Evolutionary conservation across 2,113 vertebrate species (phyloP), one percentile per base, ranked within the genome.

Genomic region (Mormyrus lacerda): DNA sequence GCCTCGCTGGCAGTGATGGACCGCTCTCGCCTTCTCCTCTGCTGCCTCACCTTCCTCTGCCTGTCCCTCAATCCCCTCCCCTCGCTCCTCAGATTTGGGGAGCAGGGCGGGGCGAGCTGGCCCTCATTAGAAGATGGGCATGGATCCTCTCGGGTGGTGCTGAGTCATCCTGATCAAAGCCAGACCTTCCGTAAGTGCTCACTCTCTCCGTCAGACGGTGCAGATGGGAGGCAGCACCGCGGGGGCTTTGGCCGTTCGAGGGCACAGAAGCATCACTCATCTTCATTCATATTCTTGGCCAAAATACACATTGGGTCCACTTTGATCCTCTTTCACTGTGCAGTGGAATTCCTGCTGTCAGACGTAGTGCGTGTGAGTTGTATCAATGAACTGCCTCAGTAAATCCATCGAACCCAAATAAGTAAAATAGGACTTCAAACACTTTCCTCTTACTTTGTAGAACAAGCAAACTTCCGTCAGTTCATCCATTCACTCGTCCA

Each of bases 41-140:
- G 98, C 31, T 95, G 97, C 47, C 96, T 99, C 91, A 99, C 98
- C 1, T 98, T 99, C 94, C 96, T 99, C 92, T 98, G 97, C 93
- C 96, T 99, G 88, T 99, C 98, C 73, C 95, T 99, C 45, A 99
- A 99, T 92, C 98, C 98, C 0, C 94, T 99, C 88, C 97, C 98
- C 0, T 97, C 97, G 2, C 93, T 99, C 85, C 93, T 99, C 92
- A 96, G 96, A 45, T 92, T 94, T 0, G 94, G 1, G 92, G 90
- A 88, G 90, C 94, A 92, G 31, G 95, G 88, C 11, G 50, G 84
- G 87, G 73, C 89, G 6, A 13, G 48, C 42, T 94, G 3, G 50
- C 90, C 8, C 1, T 86, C 87, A 10, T n/a, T 92, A 65, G 88
- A 93, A 27, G 87, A 91, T 0, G 93, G 90, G 47, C 95, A 97